Evolutionary conservation across 2,888 invertebrate genomes (phyloP), one percentile per base, ranked within the genome.

Genomic region (Spodoptera picta): DNA sequence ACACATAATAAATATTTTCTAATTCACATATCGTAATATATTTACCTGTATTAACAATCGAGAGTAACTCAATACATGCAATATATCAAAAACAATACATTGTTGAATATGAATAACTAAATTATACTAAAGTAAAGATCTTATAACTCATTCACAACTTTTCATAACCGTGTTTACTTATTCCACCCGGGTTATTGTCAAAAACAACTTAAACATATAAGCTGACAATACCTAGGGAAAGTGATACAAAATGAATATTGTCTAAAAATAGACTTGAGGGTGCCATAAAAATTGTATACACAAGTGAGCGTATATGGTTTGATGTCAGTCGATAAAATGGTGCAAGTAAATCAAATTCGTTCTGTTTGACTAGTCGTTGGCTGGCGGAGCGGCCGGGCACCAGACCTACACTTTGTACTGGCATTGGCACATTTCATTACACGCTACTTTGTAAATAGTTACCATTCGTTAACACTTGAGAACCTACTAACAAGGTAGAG

Each of bases 281-380:
- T 48, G 54, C 31, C 65, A 54, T 65, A 60, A 57, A 48, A 59
- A 48, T 14, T 11, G 58, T 71, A 65, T 45, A 50, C 65, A 45
- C 31, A 19, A 57, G 51, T 71, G 71, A 76, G 73, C 69, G 49
- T 23, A 46, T 52, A 46, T 52, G 19, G 45, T 55, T 54, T 51
- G 44, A 56, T 24, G 23, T 75, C 61, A 69, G 66, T 74, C 64
- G 24, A 50, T 52, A 14, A 14, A 62, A 42, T 27, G 41, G 64
- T 60, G 52, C 52, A 49, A 43, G n/a, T 54, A 48, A 73, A 48
- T 52, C 50, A 61, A 68, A 66, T 69, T 75, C 72, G 72, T 73
- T 75, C 36, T 59, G 47, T 63, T 77, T 85, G 88, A 88, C 88
- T 88, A 88, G 88, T 77, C 70, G 60, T 77, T 85, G 85, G 85